Evolutionary conservation across 2,888 invertebrate genomes (phyloP), one percentile per base, ranked within the genome.

Genomic region (Eupeodes latifasciatus): DNA sequence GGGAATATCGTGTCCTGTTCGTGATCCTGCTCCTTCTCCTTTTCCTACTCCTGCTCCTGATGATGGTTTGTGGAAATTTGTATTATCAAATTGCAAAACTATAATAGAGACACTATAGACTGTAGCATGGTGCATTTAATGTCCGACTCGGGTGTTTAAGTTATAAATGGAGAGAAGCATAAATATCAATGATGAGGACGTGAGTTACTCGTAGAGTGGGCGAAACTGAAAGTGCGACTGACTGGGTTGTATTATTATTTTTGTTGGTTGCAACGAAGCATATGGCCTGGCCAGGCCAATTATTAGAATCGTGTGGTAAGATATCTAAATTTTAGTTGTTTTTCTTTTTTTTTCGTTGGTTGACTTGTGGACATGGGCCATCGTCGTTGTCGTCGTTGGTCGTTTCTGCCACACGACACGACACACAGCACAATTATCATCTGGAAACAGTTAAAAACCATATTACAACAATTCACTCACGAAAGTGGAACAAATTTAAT

Each of bases 361-460:
- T 2, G 49, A 12, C 62, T 79, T 76, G 14, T 74, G 53, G 44
- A 64, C 44, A 62, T 55, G 40, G 19, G 11, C 34, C 47, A 51
- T 51, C 34, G 51, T 16, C 5, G 14, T 27, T 10, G 36, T 51
- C 34, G 51, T 16, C 5, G 14, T 27, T 10, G 36, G n/a, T n/a
- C 9, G 0, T 27, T 14, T 12, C 11, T 51, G 51, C 51, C 51
- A 53, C 51, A 36, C 34, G 51, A 51, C 51, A 19, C 19, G 5
- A 66, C 66, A 61, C 51, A 19, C 27, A 27, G 34, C 62, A 64
- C 53, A 59, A 81, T 75, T 55, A 71, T 76, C 86, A 86, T 86
- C 86, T 86, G 86, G 82, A 86, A 86, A 71, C 71, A 71, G 53
- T 86, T 40, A 82, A 79, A 86, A 82, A 71, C 57, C 82, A 79